Evolutionary conservation across 2,113 vertebrate species (phyloP), one percentile per base, ranked within the genome.

Genomic region (Nycticebus coucang): DNA sequence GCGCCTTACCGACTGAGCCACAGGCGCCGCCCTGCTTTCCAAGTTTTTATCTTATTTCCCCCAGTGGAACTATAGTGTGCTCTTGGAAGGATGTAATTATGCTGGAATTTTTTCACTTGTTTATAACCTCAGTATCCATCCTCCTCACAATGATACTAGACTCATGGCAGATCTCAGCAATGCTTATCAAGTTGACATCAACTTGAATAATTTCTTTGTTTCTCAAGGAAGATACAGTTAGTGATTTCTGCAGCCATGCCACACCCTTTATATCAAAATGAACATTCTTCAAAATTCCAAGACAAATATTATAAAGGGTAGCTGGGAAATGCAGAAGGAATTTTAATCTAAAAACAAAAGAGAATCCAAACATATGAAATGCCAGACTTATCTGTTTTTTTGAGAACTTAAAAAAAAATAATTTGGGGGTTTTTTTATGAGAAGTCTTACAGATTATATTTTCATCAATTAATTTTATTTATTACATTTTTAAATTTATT

Each of bases 321-420:
- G 26, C 79, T 89, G 74, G 33, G 50, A 89, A 86, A 79, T 64
- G 10, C 59, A 72, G 13, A 79, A 64, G 41, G n/a, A 84, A 84
- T 94, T 89, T 89, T 77, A 68, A 86, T 50, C 12, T 81, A 62
- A 95, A 89, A 81, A 60, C 33, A 79, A 93, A 90, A 90, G 15
- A 59, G 22, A 95, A 89, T 75, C 57, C 22, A 93, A 81, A 69
- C 35, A 75, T 8, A 69, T 35, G 21, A 90, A 82, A 75, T 33
- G 62, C 8, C 18, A 86, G 53, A 62, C 30, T 74, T 80, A 85
- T 24, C 3, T 35, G 35, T 28, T 55, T 92, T 92, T 90, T 30
- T 37, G 66, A n/a, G 9, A 19, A 30, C 21, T 68, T 55, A 15
- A 55, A 55, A 55, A 55, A 55, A 55, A 55, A 55, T 55, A 55